Base-by-base conservation (phyloP, 2,113 vertebrate species). In the Shinisaurus crocodilurus region DNA sequence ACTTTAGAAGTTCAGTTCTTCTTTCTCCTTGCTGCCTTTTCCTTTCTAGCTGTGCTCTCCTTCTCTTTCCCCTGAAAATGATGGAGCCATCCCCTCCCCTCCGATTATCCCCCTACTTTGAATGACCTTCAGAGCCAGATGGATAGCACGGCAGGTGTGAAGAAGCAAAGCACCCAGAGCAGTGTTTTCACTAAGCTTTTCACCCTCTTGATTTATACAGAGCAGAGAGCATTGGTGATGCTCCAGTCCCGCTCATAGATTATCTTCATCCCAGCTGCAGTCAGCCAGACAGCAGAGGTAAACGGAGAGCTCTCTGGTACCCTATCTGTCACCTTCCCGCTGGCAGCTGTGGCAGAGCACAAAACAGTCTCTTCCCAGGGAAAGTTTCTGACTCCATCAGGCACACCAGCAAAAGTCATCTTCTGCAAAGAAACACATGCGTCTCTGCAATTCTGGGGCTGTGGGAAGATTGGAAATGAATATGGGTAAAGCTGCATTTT, bases 121-220 rank as follows among this genome's bases (percentile, higher is more conserved):
- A 91, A 87, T 94, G 94, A 96, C 94, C 96, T 93, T 96, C 91
- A 94, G 82, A 77, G 79, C 60, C 95, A 95, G 95, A 95, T 92
- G 91, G 93, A 93, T 92, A 89, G 75, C 0, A n/a, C 89, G 57
- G 85, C 23, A 50, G 93, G 92, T 77, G 60, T 75, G 90, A 93
- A 65, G 94, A 90, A 90, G 85, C 85, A 90, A 95, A 82, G 54
- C 69, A 82, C 1, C 0, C 81, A 87, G 90, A 96, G 85, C 34
- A 0, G 13, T 85, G 90, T 89, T 95, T 94, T 96, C 95, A 84
- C 89, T 93, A 72, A 70, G 3, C 88, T 88, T 91, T 50, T 89
- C 60, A 0, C 93, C 69, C 87, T 91, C 90, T 91, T 95, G 95
- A 96, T 96, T 95, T 96, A 94, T 90, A 87, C 0, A 0, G 90